These are phyloP conservation scores for Enteromius radiatus DNA, from an alignment of 2,797 vertebrate species.

Conservation along the genomic window DNA sequence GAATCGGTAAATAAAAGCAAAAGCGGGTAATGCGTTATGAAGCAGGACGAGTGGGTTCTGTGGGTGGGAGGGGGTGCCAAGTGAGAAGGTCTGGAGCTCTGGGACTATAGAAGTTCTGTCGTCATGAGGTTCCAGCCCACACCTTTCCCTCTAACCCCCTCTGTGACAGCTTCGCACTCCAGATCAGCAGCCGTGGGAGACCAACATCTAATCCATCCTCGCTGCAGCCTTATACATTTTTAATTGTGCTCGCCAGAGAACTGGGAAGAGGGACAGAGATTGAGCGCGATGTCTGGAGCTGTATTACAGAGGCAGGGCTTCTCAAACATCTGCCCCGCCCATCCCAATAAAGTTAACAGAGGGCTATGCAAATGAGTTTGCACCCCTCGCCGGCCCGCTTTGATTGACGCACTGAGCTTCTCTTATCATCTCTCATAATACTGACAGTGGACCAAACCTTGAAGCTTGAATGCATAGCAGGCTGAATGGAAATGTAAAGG, in stretches of 20 bases:
- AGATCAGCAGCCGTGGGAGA: slow-evolving; percentile 74
- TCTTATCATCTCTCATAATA: slow-evolving; percentile 59
- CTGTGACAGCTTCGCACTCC: slow-evolving; percentile 80
- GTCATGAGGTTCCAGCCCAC: slow-evolving; percentile 45
- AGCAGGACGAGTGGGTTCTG: slow-evolving; percentile 30
- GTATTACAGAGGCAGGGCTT: slow-evolving; percentile 53
- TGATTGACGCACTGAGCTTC: slow-evolving; percentile 58
- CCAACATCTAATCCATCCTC: slow-evolving; percentile 75
- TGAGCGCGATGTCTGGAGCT: slow-evolving; percentile 48
- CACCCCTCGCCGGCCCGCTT: slow-evolving; percentile 35
- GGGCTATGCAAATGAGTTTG: slow-evolving; percentile 58
- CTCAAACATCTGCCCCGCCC: slow-evolving; percentile 46
- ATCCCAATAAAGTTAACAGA: slow-evolving; percentile 57
- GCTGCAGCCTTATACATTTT: slow-evolving; percentile 77
- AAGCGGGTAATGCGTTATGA: slow-evolving; percentile 73
- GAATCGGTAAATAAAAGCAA: slow-evolving; percentile 75
- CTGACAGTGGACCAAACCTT: slow-evolving; percentile 49
- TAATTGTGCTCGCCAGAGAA: slow-evolving; percentile 71
- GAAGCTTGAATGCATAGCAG: slow-evolving; percentile 21
- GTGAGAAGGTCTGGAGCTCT: not conserved
- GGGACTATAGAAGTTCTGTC: slow-evolving; percentile 14
- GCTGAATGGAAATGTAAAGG: slow-evolving; percentile 32
- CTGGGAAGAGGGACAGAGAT: slow-evolving; percentile 52
- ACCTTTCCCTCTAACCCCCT: slow-evolving; percentile 58
- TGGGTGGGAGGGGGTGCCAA: slow-evolving; percentile 4